Evolutionary conservation across 2,888 invertebrate species (phyloP).

Genomic region (Tridacna crocea): DNA sequence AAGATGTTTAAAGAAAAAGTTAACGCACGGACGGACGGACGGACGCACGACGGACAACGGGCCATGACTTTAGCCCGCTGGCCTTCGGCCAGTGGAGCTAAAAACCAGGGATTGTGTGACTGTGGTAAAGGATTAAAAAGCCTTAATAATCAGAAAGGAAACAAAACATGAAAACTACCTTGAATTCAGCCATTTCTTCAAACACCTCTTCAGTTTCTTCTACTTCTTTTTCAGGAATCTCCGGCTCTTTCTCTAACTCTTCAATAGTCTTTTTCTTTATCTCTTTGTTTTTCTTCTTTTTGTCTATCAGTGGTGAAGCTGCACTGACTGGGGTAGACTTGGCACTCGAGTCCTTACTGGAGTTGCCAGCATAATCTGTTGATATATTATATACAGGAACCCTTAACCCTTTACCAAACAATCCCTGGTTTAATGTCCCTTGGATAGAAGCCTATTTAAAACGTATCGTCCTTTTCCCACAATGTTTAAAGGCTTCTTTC

Average conservation of each 20-base stretch:
- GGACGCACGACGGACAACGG: too few species aligned
- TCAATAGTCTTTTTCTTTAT: neutral
- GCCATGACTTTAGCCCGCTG: too few species aligned
- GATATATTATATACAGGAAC: slow-evolving; percentile 11
- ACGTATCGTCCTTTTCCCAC: too few species aligned
- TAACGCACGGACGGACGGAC: too few species aligned
- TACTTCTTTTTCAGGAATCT: neutral
- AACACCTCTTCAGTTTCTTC: neutral
- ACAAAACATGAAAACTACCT: slow-evolving; percentile 85
- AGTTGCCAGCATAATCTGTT: slow-evolving; percentile 20
- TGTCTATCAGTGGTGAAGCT: slow-evolving; percentile 1
- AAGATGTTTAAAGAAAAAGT: too few species aligned
- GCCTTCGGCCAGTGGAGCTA: too few species aligned
- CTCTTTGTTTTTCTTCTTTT: slow-evolving; percentile 3
- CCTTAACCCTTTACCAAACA: slow-evolving; percentile 8
- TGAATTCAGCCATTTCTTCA: slow-evolving; percentile 87
- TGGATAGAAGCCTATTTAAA: too few species aligned
- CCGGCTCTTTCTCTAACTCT: neutral
- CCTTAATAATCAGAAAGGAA: too few species aligned
- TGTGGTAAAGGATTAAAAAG: too few species aligned
- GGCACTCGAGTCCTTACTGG: slow-evolving; percentile 46
- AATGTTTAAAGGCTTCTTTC: too few species aligned
- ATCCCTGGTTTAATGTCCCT: too few species aligned
- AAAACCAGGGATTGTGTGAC: too few species aligned
- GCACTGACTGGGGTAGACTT: slow-evolving; percentile 39